phyloP scores from a whole-genome alignment of 2,113 vertebrate species.

The Oxyruncus cristatus region DNA sequence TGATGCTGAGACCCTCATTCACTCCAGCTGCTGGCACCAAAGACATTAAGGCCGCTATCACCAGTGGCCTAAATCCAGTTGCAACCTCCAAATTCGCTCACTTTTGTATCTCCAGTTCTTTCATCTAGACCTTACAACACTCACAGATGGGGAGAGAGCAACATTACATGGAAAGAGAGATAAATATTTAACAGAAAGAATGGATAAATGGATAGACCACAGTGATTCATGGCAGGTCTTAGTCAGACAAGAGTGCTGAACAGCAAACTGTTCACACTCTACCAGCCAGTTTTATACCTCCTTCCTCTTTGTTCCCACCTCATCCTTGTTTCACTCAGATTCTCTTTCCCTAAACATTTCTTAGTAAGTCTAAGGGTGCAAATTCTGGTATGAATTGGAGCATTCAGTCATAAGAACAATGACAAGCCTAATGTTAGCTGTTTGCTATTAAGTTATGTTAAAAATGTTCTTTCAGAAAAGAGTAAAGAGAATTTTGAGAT shows the following conservation, averaged over 20 bases:
- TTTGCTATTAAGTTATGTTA: neutral
- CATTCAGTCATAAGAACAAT: neutral
- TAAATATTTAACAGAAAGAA: neutral
- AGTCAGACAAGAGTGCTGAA: neutral
- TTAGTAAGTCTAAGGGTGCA: neutral
- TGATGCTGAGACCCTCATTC: neutral
- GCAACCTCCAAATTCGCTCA: neutral
- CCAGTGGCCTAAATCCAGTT: neutral
- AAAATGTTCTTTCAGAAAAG: neutral
- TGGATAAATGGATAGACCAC: neutral
- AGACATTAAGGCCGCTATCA: neutral
- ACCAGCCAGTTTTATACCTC: neutral
- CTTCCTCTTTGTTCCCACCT: neutral
- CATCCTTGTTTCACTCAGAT: fast-evolving
- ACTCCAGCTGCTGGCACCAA: neutral
- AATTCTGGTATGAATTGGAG: neutral
- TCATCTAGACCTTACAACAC: neutral
- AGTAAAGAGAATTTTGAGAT: neutral
- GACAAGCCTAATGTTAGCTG: neutral
- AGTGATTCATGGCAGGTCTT: neutral
- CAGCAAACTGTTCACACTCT: neutral
- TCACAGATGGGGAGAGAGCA: neutral
- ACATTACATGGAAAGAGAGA: neutral
- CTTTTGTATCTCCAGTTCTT: neutral
- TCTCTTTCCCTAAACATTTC: neutral